These are phyloP conservation scores for Prunella himalayana DNA, from an alignment of 2,113 vertebrate species.

Conservation along the genomic window DNA sequence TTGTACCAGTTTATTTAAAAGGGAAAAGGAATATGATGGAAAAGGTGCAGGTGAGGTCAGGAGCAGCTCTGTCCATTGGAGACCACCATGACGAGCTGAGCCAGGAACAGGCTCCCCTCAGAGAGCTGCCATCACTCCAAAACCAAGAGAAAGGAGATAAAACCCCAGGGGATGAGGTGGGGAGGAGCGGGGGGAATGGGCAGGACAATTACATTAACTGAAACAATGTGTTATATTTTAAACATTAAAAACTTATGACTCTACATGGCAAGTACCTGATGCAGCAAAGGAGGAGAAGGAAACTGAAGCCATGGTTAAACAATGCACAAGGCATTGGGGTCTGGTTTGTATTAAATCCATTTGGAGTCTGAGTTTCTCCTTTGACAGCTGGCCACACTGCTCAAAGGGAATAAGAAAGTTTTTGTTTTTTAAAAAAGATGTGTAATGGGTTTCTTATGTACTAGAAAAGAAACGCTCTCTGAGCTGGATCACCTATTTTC, in stretches of 20 bases:
- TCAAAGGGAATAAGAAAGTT: conserved; percentile 65
- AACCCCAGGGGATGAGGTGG: neutral
- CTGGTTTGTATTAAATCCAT: conserved; percentile 69
- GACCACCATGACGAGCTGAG: rapidly evolving
- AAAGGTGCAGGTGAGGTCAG: neutral
- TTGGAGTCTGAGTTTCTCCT: conserved; percentile 60
- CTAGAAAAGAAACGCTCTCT: conserved; percentile 59
- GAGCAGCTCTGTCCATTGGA: neutral
- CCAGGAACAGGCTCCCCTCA: neutral
- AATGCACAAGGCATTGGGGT: neutral
- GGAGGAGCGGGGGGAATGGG: neutral
- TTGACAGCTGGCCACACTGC: conserved; percentile 71
- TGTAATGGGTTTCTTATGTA: conserved; percentile 78
- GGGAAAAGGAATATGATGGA: neutral
- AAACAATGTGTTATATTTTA: conserved; percentile 32
- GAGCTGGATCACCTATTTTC: conserved; percentile 76
- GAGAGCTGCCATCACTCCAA: neutral
- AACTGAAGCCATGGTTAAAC: conserved; percentile 55
- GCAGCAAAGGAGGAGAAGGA: neutral
- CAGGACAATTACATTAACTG: conserved; percentile 31
- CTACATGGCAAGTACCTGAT: conserved; percentile 42
- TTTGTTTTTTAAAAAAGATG: conserved; percentile 37
- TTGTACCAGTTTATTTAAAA: neutral
- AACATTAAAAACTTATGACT: conserved; percentile 37
- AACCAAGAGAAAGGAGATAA: neutral